phyloP scores from a whole-genome alignment of 2,797 vertebrate species.

The Phrynocephalus forsythii region DNA sequence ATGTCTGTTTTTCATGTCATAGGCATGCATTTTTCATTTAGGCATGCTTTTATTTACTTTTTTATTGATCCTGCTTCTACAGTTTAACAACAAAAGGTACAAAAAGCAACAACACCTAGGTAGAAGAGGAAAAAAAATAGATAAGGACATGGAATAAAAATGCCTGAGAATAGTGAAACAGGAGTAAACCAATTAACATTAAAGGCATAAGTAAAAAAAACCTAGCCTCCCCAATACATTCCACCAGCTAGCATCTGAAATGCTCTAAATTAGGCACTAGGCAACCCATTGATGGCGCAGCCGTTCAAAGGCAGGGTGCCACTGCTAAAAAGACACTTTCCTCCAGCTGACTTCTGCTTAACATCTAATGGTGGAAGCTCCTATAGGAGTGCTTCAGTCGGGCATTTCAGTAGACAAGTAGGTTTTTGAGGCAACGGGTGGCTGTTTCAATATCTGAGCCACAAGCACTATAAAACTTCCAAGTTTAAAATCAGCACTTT shows the following conservation, averaged over 20 bases:
- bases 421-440: not conserved
- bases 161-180: not conserved
- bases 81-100: not conserved
- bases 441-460: not conserved
- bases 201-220: not conserved
- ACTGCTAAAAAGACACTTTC: not conserved
- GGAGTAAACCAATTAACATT: not conserved
- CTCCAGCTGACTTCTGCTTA: not conserved
- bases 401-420: not conserved
- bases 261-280: not conserved
- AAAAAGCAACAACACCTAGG: not conserved
- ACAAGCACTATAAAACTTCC: not conserved
- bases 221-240: no score
- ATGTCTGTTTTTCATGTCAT: not conserved
- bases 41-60: not conserved
- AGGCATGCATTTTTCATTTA: not conserved
- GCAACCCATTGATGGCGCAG: not conserved
- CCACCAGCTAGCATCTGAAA: not conserved
- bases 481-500: not conserved
- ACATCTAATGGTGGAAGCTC: not conserved
- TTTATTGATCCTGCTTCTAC: not conserved
- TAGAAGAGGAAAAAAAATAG: not conserved
- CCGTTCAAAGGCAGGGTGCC: not conserved
- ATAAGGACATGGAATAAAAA: not conserved
- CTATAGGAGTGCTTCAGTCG: not conserved